Evolutionary conservation across 2,888 invertebrate genomes (phyloP).

Genomic region (Nipponacmea schrenckii): DNA sequence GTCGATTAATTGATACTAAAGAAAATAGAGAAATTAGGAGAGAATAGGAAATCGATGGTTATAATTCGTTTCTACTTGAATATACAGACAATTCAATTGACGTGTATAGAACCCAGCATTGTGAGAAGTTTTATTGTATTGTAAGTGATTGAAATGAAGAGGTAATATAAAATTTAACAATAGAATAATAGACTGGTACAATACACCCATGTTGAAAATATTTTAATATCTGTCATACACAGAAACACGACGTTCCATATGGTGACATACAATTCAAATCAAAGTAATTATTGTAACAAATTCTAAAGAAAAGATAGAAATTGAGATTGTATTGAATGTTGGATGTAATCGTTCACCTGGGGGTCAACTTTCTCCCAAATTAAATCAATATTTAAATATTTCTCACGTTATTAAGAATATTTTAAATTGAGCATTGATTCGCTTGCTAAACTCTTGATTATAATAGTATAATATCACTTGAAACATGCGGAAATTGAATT

Average conservation of each 20-base stretch:
- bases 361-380: too few relatives aligned
- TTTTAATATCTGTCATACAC: neutral
- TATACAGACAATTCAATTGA: neutral
- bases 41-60: neutral
- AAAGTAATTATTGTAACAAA: neutral
- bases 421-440: too few relatives aligned
- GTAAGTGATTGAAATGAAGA: too few relatives aligned
- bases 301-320: neutral
- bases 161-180: too few relatives aligned
- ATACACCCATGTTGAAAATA: neutral
- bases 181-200: too few relatives aligned
- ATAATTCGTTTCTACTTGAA: slow-evolving; percentile 6
- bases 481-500: neutral
- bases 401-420: too few relatives aligned
- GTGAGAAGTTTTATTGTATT: too few relatives aligned
- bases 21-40: neutral
- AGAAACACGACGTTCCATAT: slow-evolving; percentile 1
- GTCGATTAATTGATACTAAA: slow-evolving; percentile 2
- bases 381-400: too few relatives aligned
- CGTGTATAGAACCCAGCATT: neutral
- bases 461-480: neutral
- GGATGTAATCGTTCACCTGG: too few relatives aligned
- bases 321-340: neutral
- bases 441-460: too few relatives aligned
- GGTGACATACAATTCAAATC: neutral